Base-by-base conservation (phyloP, 2,113 vertebrate genomes). In the Pseudopodoces humilis region DNA sequence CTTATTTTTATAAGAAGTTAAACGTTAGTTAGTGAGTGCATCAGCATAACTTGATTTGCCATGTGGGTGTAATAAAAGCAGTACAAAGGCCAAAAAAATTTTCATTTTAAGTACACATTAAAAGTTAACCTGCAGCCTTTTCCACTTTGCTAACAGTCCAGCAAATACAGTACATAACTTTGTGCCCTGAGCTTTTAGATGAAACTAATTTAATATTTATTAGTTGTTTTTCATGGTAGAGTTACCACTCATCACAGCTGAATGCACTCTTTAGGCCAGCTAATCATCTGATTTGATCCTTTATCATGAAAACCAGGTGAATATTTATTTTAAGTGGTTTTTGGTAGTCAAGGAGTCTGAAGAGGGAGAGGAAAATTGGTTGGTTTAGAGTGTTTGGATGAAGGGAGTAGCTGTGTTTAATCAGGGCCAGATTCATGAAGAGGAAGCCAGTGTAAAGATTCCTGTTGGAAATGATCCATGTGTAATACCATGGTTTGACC, bases 111-210 rank as follows among this genome's bases (percentile, higher is more conserved):
- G 49, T 59, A 92, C 46, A 70, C 17, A 80, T 79, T 82, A 84
- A 70, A 96, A 88, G 93, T 86, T 88, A 94, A 96, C 88, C 79
- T 96, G 50, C 13, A 84, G 55, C 44, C 47, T 88, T 96, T 96
- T 90, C 47, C 37, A 94, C 70, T 92, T 92, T 11, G 3, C 27
- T 74, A 72, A 80, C 91, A 15, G 28, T 72, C 47, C 76, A 77
- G 25, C 3, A 74, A 87, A 56, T 65, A 91, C 35, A 88, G 50
- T 49, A 60, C 6, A 24, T 52, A 92, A 78, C 68, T 79, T 80
- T 62, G 33, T 84, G 47, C 25, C 84, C 75, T 70, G 18, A 90
- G 72, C 41, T 96, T 97, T 90, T 84, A 77, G 37, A 64, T 64
- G 21, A 88, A 88, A 89, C 17, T 79, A 79, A 92, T 95, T 94